A percentile compares a stretch with the other conserved stretches of the same genome.
phyloP scores from a whole-genome alignment of 2,113 vertebrate species.

The Hipposideros armiger region DNA sequence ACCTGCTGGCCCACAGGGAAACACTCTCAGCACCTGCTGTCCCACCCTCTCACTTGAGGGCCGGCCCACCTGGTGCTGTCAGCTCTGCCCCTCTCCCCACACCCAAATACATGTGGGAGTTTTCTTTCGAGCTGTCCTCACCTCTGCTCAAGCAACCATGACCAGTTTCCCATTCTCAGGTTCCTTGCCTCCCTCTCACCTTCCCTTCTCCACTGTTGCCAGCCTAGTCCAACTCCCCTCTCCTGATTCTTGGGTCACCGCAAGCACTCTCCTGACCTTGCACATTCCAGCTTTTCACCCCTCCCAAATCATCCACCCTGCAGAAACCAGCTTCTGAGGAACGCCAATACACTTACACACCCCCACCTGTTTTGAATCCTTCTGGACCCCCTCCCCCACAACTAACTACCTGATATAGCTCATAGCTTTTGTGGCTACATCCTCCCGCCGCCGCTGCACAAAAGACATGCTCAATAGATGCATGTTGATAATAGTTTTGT shows the following conservation, averaged over 20 bases:
- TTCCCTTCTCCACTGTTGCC: neutral
- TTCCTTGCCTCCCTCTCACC: neutral
- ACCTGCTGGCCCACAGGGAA: neutral
- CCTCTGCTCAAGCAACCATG: conserved; percentile 46
- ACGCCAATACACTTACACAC: neutral
- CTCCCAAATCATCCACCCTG: neutral
- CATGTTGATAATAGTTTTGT: neutral
- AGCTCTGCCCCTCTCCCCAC: neutral
- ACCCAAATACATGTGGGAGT: conserved; percentile 1
- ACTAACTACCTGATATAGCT: neutral
- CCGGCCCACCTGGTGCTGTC: neutral
- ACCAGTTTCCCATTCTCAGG: neutral
- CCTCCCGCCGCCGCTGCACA: neutral
- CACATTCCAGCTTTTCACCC: neutral
- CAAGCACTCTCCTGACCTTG: neutral
- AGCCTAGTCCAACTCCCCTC: neutral
- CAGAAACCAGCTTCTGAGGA: neutral
- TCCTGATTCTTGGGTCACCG: neutral
- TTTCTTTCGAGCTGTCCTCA: neutral
- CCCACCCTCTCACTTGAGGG: neutral
- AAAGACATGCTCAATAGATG: neutral
- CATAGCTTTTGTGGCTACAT: neutral
- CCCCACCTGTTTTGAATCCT: neutral
- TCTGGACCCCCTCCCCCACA: neutral
- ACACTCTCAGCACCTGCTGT: neutral